phyloP scores from a whole-genome alignment of 1,140 invertebrate genomes.

The Metopolophium dirhodum region DNA sequence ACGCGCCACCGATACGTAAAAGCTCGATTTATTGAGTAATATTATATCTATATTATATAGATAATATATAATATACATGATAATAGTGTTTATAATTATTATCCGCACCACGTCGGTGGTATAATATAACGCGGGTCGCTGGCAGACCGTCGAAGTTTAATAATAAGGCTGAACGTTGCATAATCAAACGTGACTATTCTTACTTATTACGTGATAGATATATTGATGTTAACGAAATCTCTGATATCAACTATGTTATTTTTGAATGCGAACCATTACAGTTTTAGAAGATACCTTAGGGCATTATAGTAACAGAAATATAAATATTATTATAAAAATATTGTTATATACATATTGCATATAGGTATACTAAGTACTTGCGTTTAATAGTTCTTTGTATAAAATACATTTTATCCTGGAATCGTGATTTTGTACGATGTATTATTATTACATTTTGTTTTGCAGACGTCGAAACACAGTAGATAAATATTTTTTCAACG shows the following conservation, averaged over 20 bases:
- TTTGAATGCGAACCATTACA: background rate
- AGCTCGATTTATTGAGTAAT: constrained; percentile 1
- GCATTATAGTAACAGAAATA: background rate
- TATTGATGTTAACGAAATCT: background rate
- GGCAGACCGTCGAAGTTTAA: background rate
- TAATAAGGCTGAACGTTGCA: background rate
- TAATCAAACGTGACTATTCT: background rate
- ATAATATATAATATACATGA: background rate
- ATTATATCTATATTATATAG: background rate
- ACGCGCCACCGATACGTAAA: background rate
- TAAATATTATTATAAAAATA: background rate
- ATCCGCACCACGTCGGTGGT: background rate
- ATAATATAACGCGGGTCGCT: background rate
- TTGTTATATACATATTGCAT: background rate
- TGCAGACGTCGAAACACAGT: background rate
- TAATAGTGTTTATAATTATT: background rate
- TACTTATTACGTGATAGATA: constrained; percentile 9
- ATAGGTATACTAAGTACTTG: background rate
- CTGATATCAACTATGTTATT: background rate
- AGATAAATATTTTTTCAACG: background rate
- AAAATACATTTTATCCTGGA: background rate
- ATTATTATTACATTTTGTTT: background rate
- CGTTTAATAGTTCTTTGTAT: too few species aligned
- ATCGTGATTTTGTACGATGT: background rate
- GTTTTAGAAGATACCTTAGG: background rate